These are phyloP conservation scores for Chelon labrosus DNA, from an alignment of 2,797 vertebrate species.

Conservation along the genomic window DNA sequence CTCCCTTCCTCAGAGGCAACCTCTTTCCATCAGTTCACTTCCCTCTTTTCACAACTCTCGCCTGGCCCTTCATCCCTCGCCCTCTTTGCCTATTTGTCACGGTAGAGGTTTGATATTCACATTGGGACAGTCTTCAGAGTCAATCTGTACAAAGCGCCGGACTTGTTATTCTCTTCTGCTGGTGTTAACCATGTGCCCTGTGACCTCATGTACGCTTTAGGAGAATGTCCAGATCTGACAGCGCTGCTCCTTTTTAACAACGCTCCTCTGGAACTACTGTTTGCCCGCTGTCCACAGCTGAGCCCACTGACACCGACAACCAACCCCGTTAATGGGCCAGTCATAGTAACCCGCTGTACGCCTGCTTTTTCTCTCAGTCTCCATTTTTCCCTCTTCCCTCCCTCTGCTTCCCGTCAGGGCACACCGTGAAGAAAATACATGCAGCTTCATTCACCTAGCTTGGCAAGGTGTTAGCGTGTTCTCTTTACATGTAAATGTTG, in stretches of 20 bases:
- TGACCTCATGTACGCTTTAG: slow-evolving; percentile 75
- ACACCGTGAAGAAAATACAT: slow-evolving; percentile 30
- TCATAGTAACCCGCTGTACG: slow-evolving; percentile 52
- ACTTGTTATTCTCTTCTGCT: slow-evolving; percentile 78
- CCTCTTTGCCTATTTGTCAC: slow-evolving; percentile 77
- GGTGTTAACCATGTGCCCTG: slow-evolving; percentile 68
- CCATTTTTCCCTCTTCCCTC: slow-evolving; percentile 24
- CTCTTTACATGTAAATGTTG: slow-evolving; percentile 10
- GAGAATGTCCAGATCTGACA: slow-evolving; percentile 77
- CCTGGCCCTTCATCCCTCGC: slow-evolving; percentile 48
- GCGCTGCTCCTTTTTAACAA: slow-evolving; percentile 76
- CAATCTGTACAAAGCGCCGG: slow-evolving; percentile 75
- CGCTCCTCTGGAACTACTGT: slow-evolving; percentile 50
- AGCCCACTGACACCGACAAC: slow-evolving; percentile 70
- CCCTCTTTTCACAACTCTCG: slow-evolving; percentile 51
- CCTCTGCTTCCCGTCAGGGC: slow-evolving; percentile 45
- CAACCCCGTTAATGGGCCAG: slow-evolving; percentile 70
- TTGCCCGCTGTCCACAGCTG: slow-evolving; percentile 61
- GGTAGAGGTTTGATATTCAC: slow-evolving; percentile 76
- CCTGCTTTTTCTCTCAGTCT: slow-evolving; percentile 37
- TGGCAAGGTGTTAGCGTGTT: slow-evolving; percentile 29
- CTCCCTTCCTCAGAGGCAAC: slow-evolving; percentile 41
- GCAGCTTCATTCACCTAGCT: slow-evolving; percentile 49
- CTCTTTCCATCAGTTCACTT: slow-evolving; percentile 67
- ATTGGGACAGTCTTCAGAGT: slow-evolving; percentile 77